Evolutionary conservation across 2,113 vertebrate species (phyloP).

Genomic region (Solea senegalensis): DNA sequence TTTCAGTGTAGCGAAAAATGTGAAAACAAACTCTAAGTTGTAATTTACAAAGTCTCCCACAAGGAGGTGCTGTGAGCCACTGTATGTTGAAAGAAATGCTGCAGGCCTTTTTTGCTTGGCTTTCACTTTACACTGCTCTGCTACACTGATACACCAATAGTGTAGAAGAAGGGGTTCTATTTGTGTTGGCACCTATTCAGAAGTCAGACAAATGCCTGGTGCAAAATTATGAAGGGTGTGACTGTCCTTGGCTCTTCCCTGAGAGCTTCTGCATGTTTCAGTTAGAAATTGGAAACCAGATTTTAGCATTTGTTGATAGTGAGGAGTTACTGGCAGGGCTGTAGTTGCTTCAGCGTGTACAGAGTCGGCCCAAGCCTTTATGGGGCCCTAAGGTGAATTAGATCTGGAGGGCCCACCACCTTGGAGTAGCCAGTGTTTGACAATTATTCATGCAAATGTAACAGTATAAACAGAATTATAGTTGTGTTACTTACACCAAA

Average conservation of each 20-base stretch:
- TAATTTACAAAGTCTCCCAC: conserved; percentile 27
- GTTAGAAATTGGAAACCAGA: conserved; percentile 49
- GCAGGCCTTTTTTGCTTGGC: conserved; percentile 17
- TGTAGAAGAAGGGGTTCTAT: too few species aligned
- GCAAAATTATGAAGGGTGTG: neutral
- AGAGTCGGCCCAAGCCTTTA: too few species aligned
- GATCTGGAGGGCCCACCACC: too few species aligned
- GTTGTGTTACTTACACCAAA: too few species aligned
- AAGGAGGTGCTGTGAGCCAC: conserved; percentile 34
- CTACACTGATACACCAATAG: neutral
- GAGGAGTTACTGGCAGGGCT: conserved; percentile 54
- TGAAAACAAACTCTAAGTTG: neutral
- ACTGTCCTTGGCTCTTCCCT: conserved; percentile 27
- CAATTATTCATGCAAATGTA: too few species aligned
- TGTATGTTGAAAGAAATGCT: conserved; percentile 1
- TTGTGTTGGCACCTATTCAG: neutral
- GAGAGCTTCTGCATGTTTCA: conserved; percentile 17
- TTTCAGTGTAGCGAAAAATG: neutral
- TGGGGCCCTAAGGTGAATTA: too few species aligned
- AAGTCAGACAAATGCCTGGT: neutral
- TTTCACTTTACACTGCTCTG: conserved; percentile 6
- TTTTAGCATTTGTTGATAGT: conserved; percentile 35
- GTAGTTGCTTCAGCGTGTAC: conserved; percentile 1
- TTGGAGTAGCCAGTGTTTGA: too few species aligned
- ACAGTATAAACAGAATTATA: too few species aligned